Evolutionary conservation across 2,888 invertebrate species (phyloP).

Genomic region (Volucella inflata): DNA sequence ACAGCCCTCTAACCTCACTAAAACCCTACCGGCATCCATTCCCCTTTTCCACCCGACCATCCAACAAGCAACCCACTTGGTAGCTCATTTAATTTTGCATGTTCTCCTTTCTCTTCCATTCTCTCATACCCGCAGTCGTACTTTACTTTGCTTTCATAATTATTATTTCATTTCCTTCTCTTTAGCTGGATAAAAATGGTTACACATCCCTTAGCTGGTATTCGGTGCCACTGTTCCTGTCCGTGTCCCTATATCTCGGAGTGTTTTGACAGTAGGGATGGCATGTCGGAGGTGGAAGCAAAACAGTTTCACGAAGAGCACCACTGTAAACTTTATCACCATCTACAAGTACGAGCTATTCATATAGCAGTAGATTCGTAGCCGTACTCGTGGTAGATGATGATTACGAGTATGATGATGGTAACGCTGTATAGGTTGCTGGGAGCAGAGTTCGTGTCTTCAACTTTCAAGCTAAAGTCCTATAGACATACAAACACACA

Average conservation of each 20-base stretch:
- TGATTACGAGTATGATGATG: conserved; percentile 54
- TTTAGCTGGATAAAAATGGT: conserved; percentile 54
- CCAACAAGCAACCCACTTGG: not conserved
- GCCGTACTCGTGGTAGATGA: conserved; percentile 18
- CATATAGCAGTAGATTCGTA: conserved; percentile 4
- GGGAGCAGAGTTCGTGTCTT: conserved; percentile 71
- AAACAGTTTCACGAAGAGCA: conserved; percentile 53
- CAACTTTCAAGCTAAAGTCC: conserved; percentile 53
- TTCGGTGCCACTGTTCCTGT: conserved; percentile 71
- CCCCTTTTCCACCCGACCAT: too few species aligned
- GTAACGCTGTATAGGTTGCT: conserved; percentile 65
- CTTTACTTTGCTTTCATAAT: conserved; percentile 62
- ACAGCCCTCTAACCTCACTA: not conserved
- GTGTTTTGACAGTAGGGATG: conserved; percentile 21
- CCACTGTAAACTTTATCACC: conserved; percentile 52
- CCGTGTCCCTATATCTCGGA: conserved; percentile 7
- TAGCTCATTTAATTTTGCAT: conserved; percentile 52
- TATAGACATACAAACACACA: conserved; percentile 6
- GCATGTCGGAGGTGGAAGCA: conserved; percentile 36
- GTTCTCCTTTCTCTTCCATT: conserved; percentile 32
- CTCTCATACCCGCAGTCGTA: conserved; percentile 30
- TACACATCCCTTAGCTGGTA: conserved; percentile 63
- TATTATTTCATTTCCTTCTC: conserved; percentile 73
- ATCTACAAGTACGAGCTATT: too few species aligned
- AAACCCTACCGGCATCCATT: too few species aligned